Base-by-base conservation (phyloP, 2,888 invertebrate species). In the Stenoptilia bipunctidactyla region DNA sequence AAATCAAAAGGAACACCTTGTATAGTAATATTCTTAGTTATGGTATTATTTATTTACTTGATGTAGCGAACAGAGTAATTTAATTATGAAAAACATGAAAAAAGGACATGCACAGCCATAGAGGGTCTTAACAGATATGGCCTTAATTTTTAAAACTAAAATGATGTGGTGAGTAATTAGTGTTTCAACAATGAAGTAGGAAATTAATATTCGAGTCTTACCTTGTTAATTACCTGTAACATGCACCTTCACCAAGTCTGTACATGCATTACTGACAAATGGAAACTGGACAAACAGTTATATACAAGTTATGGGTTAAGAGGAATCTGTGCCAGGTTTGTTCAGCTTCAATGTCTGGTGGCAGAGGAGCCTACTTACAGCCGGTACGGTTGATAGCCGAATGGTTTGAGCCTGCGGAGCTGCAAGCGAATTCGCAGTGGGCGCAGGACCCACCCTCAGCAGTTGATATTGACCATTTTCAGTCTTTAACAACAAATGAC, bases 401-500 rank as follows among this genome's bases (percentile, higher is more conserved):
- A 93, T 91, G 67, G 92, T 89, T 69, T 90, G 90, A 64, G 88
- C 74, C 64, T 85, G 88, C 55, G 87, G 85, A 66, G 86, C 84
- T 61, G 88, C 84, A 55, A 87, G 84, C 45, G 70, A 62, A 60
- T 57, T 63, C 53, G 88, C 85, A 44, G 88, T 75, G 43, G 93
- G 89, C 49, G 93, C 90, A 53, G 93, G 92, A 51, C 93, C 93
- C 58, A 95, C 93, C 72, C 96, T 90, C 66, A 97, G 86, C 72
- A 97, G 86, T 80, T 97, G 96, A 82, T 93, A 94, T 77, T 96
- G 95, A 65, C 97, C 97, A 87, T 94, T 96, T 86, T 97, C 97
- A 66, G 97, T 97, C 88, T 96, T 97, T 74, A 97, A 88, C 69
- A 97, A 88, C 73, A 97, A 88, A 77, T 88, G 88, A 72, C 96